Evolutionary conservation across 30 jellyfish, hydroid and myxozoan genomes (phyloP), one percentile per base, ranked within the genome.

Genomic region (Catostylus mosaicus): DNA sequence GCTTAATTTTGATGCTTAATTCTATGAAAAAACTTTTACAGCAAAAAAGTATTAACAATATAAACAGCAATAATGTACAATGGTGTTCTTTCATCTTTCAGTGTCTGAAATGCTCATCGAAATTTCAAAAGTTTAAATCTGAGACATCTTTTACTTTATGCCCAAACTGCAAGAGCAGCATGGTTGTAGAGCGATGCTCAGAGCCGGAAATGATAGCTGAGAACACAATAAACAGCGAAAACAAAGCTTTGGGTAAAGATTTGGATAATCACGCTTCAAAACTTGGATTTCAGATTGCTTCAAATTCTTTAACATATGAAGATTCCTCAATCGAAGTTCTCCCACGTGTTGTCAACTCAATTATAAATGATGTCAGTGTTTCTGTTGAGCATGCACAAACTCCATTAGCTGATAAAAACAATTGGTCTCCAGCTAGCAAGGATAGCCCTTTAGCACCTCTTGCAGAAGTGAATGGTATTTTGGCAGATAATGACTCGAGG

Each of bases 81-180:
- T n/a, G n/a, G n/a, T n/a, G n/a, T n/a, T n/a, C n/a, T 50, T 4
- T 16, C 20, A 10, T 50, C 24, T 51, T 63, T 32, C 47, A 90
- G 97, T 90, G 97, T 66, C 50, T 90, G 75, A 90, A 90, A 66
- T 90, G 97, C 74, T 69, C 88, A n/a, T 61, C 96, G 50, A 64
- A 48, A 19, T 90, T 83, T 50, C 80, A 63, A 57, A 90, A 35
- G 0, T 19, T 31, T n/a, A 62, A 62, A 30, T 34, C 83, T 8
- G 88, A 78, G 33, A 73, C 88, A 14, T 62, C 86, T 19, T 40
- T 50, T 35, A 37, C 50, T 19, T 30, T 75, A 0, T 90, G 97
- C 43, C 83, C 88, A 9, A 64, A 71, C 35, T 90, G 97, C 57
- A 76, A 74, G 29, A 83, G 96, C 77, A 52, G 85, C 52, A 77